Conservation (phyloP, 2,113 vertebrate genomes). For the Myotis davidii region DNA sequence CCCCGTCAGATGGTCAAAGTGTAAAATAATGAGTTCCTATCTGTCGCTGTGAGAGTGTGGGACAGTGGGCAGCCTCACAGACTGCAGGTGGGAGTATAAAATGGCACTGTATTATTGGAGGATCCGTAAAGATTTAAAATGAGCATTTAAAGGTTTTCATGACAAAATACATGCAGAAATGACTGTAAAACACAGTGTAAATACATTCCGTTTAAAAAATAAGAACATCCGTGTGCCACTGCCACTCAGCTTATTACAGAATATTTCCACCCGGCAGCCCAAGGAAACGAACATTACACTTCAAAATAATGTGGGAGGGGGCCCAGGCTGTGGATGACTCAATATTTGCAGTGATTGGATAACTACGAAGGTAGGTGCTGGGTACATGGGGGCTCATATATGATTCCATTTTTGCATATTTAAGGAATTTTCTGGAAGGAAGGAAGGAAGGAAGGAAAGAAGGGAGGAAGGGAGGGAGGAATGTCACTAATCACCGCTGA, state of each 20-base stretch:
- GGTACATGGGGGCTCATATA: neutral
- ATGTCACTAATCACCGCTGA: neutral
- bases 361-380: neutral
- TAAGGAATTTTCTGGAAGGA: neutral
- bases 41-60: too few relatives aligned
- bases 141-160: neutral
- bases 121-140: neutral
- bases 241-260: neutral
- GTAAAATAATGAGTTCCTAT: rapidly evolving
- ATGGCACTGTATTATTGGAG: neutral
- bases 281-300: neutral
- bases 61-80: neutral
- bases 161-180: neutral
- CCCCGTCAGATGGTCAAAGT: too few relatives aligned
- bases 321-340: neutral
- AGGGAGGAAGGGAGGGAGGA: neutral
- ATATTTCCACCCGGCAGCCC: too few relatives aligned
- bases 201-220: neutral
- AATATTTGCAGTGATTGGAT: neutral
- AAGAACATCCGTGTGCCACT: neutral
- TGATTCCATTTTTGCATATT: neutral
- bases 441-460: neutral
- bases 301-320: neutral
- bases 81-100: neutral
- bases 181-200: neutral